Conservation (phyloP, 2,888 invertebrate genomes). For the Hydrotaea diabolus region DNA sequence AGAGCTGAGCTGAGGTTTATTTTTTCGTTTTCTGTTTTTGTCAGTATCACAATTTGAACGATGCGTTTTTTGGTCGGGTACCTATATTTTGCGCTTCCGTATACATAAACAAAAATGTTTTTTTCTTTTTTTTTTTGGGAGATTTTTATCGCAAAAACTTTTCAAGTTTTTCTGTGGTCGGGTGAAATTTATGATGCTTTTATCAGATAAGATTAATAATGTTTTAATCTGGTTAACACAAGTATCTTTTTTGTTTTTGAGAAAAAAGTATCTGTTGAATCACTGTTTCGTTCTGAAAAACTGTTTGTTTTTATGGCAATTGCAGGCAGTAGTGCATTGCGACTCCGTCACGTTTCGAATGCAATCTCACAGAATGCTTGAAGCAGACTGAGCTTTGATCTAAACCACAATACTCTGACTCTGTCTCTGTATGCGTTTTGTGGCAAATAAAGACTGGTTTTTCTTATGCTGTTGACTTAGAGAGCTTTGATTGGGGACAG, state of each 20-base stretch:
- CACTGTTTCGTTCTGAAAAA: constrained; percentile 22
- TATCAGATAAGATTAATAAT: constrained; percentile 29
- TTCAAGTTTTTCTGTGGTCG: constrained; percentile 39
- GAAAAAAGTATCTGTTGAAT: not conserved
- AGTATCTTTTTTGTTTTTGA: not conserved
- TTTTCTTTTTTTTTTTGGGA: constrained; percentile 14
- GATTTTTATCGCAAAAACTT: constrained; percentile 59
- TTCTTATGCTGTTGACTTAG: constrained; percentile 46
- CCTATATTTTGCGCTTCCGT: constrained; percentile 64
- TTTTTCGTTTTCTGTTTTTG: constrained; percentile 51
- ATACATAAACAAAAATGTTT: constrained; percentile 49
- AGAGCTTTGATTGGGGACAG: constrained; percentile 59
- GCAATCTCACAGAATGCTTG: constrained; percentile 64
- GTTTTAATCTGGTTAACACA: constrained; percentile 27
- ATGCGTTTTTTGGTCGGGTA: constrained; percentile 48
- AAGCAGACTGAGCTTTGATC: constrained; percentile 65
- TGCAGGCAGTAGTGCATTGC: constrained; percentile 20
- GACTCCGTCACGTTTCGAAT: constrained; percentile 48
- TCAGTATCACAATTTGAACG: constrained; percentile 58
- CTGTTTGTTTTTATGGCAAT: constrained; percentile 28
- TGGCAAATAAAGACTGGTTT: constrained; percentile 64
- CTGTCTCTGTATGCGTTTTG: not conserved
- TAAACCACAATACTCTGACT: constrained; percentile 56
- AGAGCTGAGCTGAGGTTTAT: constrained; percentile 53
- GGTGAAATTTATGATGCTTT: constrained; percentile 31